phyloP scores from a whole-genome alignment of 2,113 vertebrate species.

The Callopanchax toddi region DNA sequence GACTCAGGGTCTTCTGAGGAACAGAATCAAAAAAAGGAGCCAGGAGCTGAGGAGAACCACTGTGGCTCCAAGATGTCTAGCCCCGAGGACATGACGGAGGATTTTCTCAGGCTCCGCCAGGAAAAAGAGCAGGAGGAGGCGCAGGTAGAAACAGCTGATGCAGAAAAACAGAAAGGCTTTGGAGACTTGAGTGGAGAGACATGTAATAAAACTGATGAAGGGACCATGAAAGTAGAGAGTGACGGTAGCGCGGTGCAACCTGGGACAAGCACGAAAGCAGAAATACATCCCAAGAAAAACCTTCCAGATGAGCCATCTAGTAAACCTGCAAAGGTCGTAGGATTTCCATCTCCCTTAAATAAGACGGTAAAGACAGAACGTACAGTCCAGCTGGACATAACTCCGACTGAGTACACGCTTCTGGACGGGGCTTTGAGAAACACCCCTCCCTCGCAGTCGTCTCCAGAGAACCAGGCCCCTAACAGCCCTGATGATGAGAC shows the following conservation, averaged over 20 bases:
- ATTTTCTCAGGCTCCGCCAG: conserved; percentile 67
- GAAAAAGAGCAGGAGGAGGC: conserved; percentile 30
- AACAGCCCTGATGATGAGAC: conserved; percentile 84
- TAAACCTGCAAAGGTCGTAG: conserved; percentile 73
- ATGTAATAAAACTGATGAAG: conserved; percentile 10
- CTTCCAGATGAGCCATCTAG: conserved; percentile 17
- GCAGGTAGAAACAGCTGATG: conserved; percentile 20
- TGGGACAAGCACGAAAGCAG: conserved; percentile 2
- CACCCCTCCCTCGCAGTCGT: conserved; percentile 63
- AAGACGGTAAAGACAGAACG: conserved; percentile 79
- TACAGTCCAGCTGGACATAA: conserved; percentile 82
- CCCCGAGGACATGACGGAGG: conserved; percentile 76
- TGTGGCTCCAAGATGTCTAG: conserved; percentile 78
- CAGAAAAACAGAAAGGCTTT: conserved; percentile 19
- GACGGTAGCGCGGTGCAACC: conserved; percentile 12
- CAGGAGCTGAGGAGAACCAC: conserved; percentile 24
- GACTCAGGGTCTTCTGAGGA: conserved; percentile 4
- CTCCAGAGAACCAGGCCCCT: conserved; percentile 58
- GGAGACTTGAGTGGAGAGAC: conserved; percentile 12
- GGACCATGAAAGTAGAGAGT: conserved; percentile 12
- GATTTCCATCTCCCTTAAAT: conserved; percentile 78
- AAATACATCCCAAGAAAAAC: conserved; percentile 11
- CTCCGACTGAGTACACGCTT: conserved; percentile 78
- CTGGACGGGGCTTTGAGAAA: conserved; percentile 72
- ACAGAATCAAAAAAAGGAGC: conserved; percentile 21